Evolutionary conservation across 2,888 invertebrate genomes (phyloP).

Genomic region (Ypsolopha scabrella): DNA sequence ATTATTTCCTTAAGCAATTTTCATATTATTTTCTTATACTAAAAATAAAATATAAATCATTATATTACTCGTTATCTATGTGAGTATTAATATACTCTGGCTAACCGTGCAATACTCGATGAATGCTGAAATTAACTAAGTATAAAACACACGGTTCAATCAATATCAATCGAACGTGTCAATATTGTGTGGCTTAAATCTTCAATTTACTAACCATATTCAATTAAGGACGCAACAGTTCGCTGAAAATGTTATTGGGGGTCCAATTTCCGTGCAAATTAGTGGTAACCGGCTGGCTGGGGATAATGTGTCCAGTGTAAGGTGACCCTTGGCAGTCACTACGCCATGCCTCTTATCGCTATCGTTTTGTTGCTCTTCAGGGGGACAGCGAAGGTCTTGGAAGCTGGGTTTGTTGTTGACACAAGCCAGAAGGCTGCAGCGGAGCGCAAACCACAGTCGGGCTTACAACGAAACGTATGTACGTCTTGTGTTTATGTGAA

Average conservation of each 20-base stretch:
- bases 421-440: background rate
- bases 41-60: no score
- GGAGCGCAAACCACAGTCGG: background rate
- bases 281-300: background rate
- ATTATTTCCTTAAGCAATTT: no score
- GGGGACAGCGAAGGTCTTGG: background rate
- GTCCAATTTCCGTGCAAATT: constrained; percentile 1
- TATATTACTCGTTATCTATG: no score
- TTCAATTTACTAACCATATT: background rate
- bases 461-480: background rate
- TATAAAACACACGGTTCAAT: background rate
- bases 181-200: background rate
- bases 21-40: no score
- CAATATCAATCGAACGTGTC: background rate
- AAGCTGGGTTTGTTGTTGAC: background rate
- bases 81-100: no score
- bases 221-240: background rate
- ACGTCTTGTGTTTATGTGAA: background rate
- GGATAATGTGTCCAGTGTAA: background rate
- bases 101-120: no score
- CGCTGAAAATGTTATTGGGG: background rate
- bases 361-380: background rate
- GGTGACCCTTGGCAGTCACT: background rate
- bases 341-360: no score
- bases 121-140: no score